Evolutionary conservation across 2,113 vertebrate species (phyloP).

Genomic region (Cinclus mexicanus): DNA sequence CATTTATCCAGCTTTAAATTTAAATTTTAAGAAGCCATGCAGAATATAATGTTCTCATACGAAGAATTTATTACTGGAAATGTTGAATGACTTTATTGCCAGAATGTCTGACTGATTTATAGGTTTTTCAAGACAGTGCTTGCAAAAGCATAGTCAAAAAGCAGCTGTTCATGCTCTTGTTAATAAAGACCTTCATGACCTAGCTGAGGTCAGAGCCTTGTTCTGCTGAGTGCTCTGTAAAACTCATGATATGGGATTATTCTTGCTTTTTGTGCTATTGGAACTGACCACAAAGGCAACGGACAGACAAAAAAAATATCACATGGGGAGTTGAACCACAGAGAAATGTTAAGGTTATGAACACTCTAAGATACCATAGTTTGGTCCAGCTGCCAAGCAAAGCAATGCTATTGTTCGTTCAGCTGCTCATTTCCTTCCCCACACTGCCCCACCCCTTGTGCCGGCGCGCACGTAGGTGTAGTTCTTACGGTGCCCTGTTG

Average conservation of each 20-base stretch:
- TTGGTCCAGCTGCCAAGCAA: conserved; percentile 49
- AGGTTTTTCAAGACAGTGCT: conserved; percentile 13
- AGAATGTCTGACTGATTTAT: conserved; percentile 32
- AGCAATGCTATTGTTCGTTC: conserved; percentile 42
- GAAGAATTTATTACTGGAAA: conserved; percentile 28
- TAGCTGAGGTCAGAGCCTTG: conserved; percentile 33
- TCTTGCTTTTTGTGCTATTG: conserved; percentile 23
- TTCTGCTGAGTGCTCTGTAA: conserved; percentile 7
- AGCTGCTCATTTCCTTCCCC: conserved; percentile 32
- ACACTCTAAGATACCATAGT: not conserved
- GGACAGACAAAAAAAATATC: conserved; percentile 6
- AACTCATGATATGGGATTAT: conserved; percentile 27
- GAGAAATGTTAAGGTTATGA: conserved; percentile 27
- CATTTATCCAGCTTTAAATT: not conserved
- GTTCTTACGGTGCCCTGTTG: not conserved
- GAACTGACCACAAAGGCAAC: conserved; percentile 37
- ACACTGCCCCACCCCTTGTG: not conserved
- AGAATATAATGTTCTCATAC: not conserved
- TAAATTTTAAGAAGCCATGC: not conserved
- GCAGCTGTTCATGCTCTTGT: conserved; percentile 42
- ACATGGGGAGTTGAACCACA: conserved; percentile 30
- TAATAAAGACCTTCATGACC: conserved; percentile 51
- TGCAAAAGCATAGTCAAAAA: conserved; percentile 31
- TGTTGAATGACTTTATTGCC: conserved; percentile 4
- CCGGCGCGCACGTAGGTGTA: not conserved